A percentile compares a stretch with the other conserved stretches of the same genome.
These are phyloP conservation scores for Epicampocera succincta DNA, from an alignment of 2,888 invertebrate genomes.

Conservation along the genomic window DNA sequence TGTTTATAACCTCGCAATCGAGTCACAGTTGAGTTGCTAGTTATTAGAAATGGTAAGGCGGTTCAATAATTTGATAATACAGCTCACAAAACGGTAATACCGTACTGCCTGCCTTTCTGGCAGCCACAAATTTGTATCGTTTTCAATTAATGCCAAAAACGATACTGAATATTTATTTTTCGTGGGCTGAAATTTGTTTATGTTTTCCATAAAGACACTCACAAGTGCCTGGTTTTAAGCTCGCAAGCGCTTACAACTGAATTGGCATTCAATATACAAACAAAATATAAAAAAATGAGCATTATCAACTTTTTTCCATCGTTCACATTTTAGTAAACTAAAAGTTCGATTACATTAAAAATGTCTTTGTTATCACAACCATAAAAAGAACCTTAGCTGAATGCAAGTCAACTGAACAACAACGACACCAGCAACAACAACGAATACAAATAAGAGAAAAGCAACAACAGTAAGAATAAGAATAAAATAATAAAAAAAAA, in stretches of 20 bases:
- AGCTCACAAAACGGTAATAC: no score
- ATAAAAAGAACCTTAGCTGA: slow-evolving; percentile 59
- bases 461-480: neutral
- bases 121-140: no score
- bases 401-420: slow-evolving; percentile 41
- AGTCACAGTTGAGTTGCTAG: no score
- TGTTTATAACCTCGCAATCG: no score
- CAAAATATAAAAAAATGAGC: neutral
- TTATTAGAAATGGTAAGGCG: no score
- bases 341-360: slow-evolving; percentile 67
- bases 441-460: slow-evolving; percentile 4
- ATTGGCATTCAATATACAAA: neutral
- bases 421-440: neutral
- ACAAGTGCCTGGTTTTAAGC: neutral
- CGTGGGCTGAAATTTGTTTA: neutral
- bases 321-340: slow-evolving; percentile 50
- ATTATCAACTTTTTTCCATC: slow-evolving; percentile 47
- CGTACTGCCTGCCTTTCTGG: no score
- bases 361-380: slow-evolving; percentile 67
- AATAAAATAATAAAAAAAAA: slow-evolving; percentile 1
- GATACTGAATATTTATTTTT: no score
- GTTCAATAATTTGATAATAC: no score
- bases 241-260: slow-evolving; percentile 2
- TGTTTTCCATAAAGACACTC: neutral
- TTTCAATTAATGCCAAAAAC: no score